Evolutionary conservation across 2,113 vertebrate species (phyloP), one percentile per base, ranked within the genome.

Genomic region (Eulacestoma nigropectus): DNA sequence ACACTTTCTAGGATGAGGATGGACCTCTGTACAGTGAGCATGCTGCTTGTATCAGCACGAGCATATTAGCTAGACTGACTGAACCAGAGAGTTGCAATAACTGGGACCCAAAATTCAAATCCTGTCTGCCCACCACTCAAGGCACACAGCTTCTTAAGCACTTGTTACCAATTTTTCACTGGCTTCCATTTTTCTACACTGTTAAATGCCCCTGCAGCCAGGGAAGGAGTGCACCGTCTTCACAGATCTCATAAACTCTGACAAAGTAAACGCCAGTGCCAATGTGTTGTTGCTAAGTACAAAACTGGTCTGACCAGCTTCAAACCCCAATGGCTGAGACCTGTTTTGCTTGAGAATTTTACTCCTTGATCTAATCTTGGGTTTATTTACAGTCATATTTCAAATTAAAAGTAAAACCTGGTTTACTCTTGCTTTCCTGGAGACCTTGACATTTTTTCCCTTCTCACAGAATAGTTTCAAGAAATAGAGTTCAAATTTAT

Each of bases 241-340:
- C 52, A 46, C 16, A 63, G 65, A 22, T n/a, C 78, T 76, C 93
- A 46, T 39, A 74, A 72, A 53, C 60, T 35, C 35, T 59, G 50
- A 42, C 56, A 41, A 87, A 68, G 21, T 68, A 55, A 81, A 60
- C 21, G 47, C 26, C 70, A 19, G 5, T 69, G 69, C 76, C 83
- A 75, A 16, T 39, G 57, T 49, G 65, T 6, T 86, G 50, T 52
- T 89, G 70, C 53, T 55, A 42, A 49, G 35, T 11, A 50, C 1
- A 13, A 77, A 97, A 97, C 97, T 96, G 89, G 96, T 97, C 84
- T 81, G 84, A 96, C 95, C 79, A 91, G 95, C 79, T 93, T 91
- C 86, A 85, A 84, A 39, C 55, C 46, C 72, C 68, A 79, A 35
- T 47, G 64, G 72, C 69, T 93, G n/a, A 50, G 89, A 85, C 59